Percentiles rank a stretch among this genome's conserved stretches.
These are phyloP conservation scores for Ctenopoma multispine DNA, from an alignment of 2,797 vertebrate genomes.

Conservation along the genomic window DNA sequence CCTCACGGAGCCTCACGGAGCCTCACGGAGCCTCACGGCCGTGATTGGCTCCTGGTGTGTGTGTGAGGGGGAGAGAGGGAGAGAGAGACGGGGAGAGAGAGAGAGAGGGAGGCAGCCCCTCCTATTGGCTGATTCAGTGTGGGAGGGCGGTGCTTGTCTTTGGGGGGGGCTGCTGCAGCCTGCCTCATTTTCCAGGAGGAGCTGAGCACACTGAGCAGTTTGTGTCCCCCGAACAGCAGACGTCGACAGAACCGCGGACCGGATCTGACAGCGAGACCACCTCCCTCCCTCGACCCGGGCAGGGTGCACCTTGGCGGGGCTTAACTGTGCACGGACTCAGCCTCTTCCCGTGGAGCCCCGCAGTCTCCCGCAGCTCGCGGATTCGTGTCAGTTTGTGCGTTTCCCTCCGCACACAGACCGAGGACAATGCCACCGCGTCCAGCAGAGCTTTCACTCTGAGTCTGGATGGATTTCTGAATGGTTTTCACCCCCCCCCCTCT, in stretches of 20 bases:
- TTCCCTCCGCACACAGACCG: not conserved
- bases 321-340: constrained; percentile 3
- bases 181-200: constrained; percentile 34
- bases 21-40: too few relatives aligned
- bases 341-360: constrained; percentile 13
- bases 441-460: constrained; percentile 18
- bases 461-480: constrained; percentile 53
- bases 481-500: constrained; percentile 11
- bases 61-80: constrained; percentile 2
- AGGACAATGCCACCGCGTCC: constrained; percentile 25
- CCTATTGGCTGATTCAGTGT: constrained; percentile 52
- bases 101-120: constrained; percentile 1
- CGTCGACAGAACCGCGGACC: not conserved
- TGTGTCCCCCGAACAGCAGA: not conserved
- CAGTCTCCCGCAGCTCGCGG: not conserved
- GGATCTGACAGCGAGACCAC: not conserved
- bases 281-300: constrained; percentile 7
- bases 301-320: constrained; percentile 16
- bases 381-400: not conserved
- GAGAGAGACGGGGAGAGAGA: constrained; percentile 8
- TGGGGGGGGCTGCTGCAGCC: constrained; percentile 41
- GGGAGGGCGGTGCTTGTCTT: constrained; percentile 18
- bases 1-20: not conserved
- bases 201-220: not conserved
- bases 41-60: constrained; percentile 18